Conservation (phyloP, 2,888 invertebrate species). For the Ariolimax columbianus region DNA sequence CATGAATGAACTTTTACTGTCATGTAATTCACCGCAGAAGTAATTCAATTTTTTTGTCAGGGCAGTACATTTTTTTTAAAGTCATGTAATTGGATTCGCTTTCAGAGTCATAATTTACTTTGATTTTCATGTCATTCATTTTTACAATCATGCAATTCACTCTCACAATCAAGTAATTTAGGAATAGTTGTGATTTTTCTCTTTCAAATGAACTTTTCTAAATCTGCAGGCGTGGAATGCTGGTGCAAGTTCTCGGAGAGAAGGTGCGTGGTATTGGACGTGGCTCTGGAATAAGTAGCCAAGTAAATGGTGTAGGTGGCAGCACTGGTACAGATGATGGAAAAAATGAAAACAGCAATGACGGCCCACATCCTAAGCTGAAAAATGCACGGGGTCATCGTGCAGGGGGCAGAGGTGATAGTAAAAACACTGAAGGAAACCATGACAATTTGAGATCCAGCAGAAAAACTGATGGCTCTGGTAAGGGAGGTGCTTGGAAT, state of each 20-base stretch:
- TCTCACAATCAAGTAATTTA: background rate
- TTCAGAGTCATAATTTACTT: too few relatives aligned
- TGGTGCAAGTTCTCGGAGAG: conserved; percentile 32
- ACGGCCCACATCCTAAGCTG: background rate
- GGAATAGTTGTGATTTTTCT: background rate
- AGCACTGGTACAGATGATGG: conserved; percentile 23
- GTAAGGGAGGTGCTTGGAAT: background rate
- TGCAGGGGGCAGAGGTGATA: conserved; percentile 17
- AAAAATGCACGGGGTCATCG: background rate
- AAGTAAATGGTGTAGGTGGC: conserved; percentile 23
- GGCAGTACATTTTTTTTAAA: too few relatives aligned
- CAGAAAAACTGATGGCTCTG: background rate
- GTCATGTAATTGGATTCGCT: too few relatives aligned
- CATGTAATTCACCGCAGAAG: too few relatives aligned
- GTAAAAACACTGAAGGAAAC: conserved; percentile 17
- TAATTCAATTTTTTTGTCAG: too few relatives aligned
- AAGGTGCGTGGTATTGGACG: conserved; percentile 46
- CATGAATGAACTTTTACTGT: too few relatives aligned
- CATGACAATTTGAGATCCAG: background rate
- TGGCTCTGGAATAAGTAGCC: conserved; percentile 6
- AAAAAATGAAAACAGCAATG: background rate
- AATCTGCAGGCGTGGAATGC: conserved; percentile 33
- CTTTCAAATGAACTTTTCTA: background rate
- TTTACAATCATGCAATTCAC: too few relatives aligned
- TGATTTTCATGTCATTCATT: too few relatives aligned